These are phyloP conservation scores for Tolmerus cingulatus DNA, from an alignment of 2,888 invertebrate genomes.

Conservation along the genomic window DNA sequence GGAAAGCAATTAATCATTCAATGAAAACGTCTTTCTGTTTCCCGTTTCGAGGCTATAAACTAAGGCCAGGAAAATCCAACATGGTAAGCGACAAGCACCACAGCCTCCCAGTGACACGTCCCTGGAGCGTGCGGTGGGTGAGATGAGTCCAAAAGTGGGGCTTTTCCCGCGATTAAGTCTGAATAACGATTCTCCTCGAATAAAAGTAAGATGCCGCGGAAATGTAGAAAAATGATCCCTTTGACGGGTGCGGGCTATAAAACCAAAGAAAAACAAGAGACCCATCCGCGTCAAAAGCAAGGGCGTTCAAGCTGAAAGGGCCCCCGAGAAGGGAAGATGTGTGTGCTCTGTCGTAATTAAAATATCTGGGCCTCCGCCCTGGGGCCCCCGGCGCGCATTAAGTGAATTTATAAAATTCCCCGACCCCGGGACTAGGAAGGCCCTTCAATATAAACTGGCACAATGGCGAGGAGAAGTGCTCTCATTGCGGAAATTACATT, in stretches of 20 bases:
- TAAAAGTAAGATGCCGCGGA: background rate
- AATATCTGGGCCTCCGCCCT: slow-evolving; percentile 4
- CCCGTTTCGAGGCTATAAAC: slow-evolving; percentile 18
- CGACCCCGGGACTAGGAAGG: background rate
- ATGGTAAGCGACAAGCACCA: background rate
- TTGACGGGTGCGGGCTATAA: slow-evolving; percentile 5
- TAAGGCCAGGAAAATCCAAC: slow-evolving; percentile 12
- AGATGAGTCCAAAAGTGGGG: background rate
- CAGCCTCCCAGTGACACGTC: background rate
- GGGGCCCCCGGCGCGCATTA: background rate
- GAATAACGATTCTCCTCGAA: background rate
- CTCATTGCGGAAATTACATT: background rate
- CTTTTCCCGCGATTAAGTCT: background rate
- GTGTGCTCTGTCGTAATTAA: slow-evolving; percentile 2
- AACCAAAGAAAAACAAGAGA: background rate
- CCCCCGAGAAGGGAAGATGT: background rate
- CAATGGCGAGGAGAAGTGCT: background rate
- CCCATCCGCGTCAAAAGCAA: background rate
- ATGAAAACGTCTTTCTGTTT: slow-evolving; percentile 33
- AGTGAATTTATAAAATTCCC: slow-evolving; percentile 3
- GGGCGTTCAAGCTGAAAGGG: background rate
- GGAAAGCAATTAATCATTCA: slow-evolving; percentile 37
- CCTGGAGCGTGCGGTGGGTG: background rate
- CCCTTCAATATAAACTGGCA: background rate
- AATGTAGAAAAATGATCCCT: background rate